phyloP scores from a whole-genome alignment of 2,888 invertebrate species.

The Theretra japonica region DNA sequence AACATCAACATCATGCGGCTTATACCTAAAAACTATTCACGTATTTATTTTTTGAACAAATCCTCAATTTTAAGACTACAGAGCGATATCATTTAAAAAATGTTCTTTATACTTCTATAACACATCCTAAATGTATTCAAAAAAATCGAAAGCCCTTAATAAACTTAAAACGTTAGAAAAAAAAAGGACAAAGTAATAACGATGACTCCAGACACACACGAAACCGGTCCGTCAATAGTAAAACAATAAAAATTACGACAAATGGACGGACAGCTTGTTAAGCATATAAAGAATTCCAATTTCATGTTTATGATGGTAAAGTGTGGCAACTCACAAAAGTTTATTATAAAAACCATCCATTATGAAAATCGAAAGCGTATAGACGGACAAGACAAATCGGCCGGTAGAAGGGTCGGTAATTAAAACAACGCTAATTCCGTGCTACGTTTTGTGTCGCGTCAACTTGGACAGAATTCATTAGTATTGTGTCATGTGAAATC shows the following conservation, averaged over 20 bases:
- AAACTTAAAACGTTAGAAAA: constrained; percentile 10
- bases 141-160: neutral
- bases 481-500: constrained; percentile 66
- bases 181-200: neutral
- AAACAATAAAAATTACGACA: constrained; percentile 29
- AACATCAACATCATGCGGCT: too few species aligned
- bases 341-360: constrained; percentile 56
- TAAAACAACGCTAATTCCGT: constrained; percentile 67
- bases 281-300: constrained; percentile 33
- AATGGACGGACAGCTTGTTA: constrained; percentile 37
- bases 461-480: constrained; percentile 78
- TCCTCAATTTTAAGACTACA: too few species aligned
- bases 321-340: constrained; percentile 32
- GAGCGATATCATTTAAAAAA: neutral
- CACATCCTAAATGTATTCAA: neutral
- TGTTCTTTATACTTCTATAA: neutral
- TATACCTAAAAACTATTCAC: too few species aligned
- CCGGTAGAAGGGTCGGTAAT: constrained; percentile 53
- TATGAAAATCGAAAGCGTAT: constrained; percentile 56
- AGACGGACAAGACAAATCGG: constrained; percentile 50
- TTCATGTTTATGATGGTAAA: constrained; percentile 35
- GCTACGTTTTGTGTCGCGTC: constrained; percentile 63
- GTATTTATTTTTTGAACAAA: too few species aligned
- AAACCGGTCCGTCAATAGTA: constrained; percentile 25
- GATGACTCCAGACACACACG: neutral